These are phyloP conservation scores for Drosophila guanche DNA, from an alignment of 1,140 invertebrate species.

Conservation along the genomic window DNA sequence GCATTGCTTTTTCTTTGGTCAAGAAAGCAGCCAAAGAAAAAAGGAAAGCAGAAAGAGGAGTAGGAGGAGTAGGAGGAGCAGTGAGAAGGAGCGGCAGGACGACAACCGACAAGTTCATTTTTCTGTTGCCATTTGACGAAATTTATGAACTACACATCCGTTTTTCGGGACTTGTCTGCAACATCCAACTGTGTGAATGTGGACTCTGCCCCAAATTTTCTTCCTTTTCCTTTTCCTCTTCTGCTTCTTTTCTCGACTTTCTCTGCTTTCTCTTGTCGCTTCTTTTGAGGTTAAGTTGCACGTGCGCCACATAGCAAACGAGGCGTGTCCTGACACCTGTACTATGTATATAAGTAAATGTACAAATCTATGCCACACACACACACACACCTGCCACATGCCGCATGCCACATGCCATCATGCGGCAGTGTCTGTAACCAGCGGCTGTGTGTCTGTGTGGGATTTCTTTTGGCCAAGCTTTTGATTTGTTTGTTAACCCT, in stretches of 20 bases:
- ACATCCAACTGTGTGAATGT: slow-evolving; percentile 47
- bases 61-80: no score
- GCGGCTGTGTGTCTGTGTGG: slow-evolving; percentile 5
- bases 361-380: background rate
- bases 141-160: slow-evolving; percentile 82
- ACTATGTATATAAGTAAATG: slow-evolving; percentile 4
- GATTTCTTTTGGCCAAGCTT: slow-evolving; percentile 6
- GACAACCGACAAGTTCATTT: slow-evolving; percentile 73
- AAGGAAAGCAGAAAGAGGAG: no score
- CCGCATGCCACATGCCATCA: background rate
- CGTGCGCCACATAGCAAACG: slow-evolving; percentile 63
- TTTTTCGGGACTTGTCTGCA: slow-evolving; percentile 53
- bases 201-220: slow-evolving; percentile 2
- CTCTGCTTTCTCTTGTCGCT: slow-evolving; percentile 15
- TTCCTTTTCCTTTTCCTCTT: no score
- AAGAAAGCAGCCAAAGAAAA: background rate
- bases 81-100: no score
- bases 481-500: slow-evolving; percentile 12
- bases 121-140: slow-evolving; percentile 78
- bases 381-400: background rate
- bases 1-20: slow-evolving; percentile 37
- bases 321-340: slow-evolving; percentile 56
- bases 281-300: slow-evolving; percentile 59
- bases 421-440: background rate
- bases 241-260: background rate